Percentiles rank a stretch among this genome's conserved stretches.
phyloP scores from a whole-genome alignment of 2,113 vertebrate genomes.

The Zosterops japonicus region DNA sequence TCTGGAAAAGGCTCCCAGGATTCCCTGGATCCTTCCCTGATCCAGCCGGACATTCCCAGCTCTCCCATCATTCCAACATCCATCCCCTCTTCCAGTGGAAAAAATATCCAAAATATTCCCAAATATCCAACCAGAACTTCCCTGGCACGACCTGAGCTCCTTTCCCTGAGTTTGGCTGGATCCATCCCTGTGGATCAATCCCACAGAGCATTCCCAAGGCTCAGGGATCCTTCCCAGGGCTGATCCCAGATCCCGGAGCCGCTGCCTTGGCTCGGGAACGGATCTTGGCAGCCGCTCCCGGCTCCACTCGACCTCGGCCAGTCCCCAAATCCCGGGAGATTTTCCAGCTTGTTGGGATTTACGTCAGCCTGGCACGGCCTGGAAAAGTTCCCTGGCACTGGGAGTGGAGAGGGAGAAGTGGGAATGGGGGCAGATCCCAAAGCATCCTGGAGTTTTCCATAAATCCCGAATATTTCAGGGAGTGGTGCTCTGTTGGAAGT shows the following conservation, averaged over 20 bases:
- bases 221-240: no score
- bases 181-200: not conserved
- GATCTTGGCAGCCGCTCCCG: not conserved
- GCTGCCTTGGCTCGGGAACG: not conserved
- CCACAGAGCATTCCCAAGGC: not conserved
- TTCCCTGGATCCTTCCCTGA: no score
- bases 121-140: not conserved
- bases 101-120: not conserved
- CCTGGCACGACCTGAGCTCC: not conserved
- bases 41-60: no score
- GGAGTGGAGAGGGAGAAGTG: not conserved
- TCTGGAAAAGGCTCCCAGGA: no score
- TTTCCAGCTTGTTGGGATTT: not conserved
- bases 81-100: not conserved
- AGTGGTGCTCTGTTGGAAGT: not conserved
- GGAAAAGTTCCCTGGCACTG: not conserved
- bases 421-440: not conserved
- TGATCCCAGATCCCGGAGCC: no score
- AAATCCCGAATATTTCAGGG: not conserved
- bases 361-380: not conserved
- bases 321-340: not conserved
- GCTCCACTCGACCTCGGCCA: not conserved
- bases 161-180: not conserved
- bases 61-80: not conserved
- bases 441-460: not conserved